Percentiles rank a stretch among this genome's conserved stretches.
Evolutionary conservation across 2,888 invertebrate genomes (phyloP).

Genomic region (Agriopis leucophaearia): DNA sequence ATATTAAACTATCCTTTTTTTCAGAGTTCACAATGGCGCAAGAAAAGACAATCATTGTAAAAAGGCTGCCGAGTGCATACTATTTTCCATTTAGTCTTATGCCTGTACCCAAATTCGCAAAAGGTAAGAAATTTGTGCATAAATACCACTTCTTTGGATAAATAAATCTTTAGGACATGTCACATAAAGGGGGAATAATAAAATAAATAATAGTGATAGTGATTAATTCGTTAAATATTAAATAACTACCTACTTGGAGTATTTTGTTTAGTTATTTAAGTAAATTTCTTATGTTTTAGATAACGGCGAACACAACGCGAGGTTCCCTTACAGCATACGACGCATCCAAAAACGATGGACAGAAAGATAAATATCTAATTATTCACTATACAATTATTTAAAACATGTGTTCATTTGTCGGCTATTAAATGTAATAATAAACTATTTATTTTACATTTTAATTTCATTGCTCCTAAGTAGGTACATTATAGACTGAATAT

Average conservation of each 20-base stretch:
- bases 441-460: slow-evolving; percentile 15
- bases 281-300: slow-evolving; percentile 47
- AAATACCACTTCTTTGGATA: neutral
- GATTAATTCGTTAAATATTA: too few species aligned
- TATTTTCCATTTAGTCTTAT: slow-evolving; percentile 77
- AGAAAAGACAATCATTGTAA: slow-evolving; percentile 70
- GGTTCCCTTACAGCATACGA: slow-evolving; percentile 55
- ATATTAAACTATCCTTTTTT: slow-evolving; percentile 40
- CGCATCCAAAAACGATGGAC: slow-evolving; percentile 53
- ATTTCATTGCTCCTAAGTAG: neutral
- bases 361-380: slow-evolving; percentile 53
- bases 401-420: slow-evolving; percentile 15
- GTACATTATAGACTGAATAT: too few species aligned
- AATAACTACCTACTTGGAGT: too few species aligned
- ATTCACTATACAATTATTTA: neutral
- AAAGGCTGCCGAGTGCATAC: slow-evolving; percentile 68
- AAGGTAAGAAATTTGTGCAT: slow-evolving; percentile 56
- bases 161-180: too few species aligned
- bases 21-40: slow-evolving; percentile 71
- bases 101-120: slow-evolving; percentile 72
- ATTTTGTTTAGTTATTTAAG: too few species aligned
- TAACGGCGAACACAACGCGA: slow-evolving; percentile 53
- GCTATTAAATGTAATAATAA: slow-evolving; percentile 8
- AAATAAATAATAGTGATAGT: too few species aligned
- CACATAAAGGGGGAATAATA: too few species aligned